phyloP scores from a whole-genome alignment of 2,888 invertebrate genomes.

The Phaedon cochleariae region DNA sequence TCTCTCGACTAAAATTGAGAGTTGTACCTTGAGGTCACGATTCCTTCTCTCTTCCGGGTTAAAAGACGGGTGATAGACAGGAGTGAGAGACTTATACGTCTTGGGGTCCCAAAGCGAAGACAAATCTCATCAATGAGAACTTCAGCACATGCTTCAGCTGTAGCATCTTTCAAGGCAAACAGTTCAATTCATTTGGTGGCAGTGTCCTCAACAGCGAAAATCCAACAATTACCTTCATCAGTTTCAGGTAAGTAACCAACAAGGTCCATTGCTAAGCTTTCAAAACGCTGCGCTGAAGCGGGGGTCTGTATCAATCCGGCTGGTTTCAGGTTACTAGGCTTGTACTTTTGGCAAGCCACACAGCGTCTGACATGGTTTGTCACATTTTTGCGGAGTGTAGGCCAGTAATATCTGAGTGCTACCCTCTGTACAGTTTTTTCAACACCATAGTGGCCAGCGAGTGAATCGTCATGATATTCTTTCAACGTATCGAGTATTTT shows the following conservation, averaged over 20 bases:
- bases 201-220: constrained; percentile 45
- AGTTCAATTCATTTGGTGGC: constrained; percentile 41
- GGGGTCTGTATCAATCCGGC: constrained; percentile 49
- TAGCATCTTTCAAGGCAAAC: no score
- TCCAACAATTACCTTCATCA: constrained; percentile 30
- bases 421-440: constrained; percentile 44
- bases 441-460: constrained; percentile 48
- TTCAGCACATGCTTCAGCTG: constrained; percentile 37
- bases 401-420: constrained; percentile 41
- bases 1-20: constrained; percentile 48
- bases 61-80: constrained; percentile 42
- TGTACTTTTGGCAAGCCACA: constrained; percentile 47
- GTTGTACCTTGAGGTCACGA: constrained; percentile 51
- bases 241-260: constrained; percentile 47
- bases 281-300: constrained; percentile 41
- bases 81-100: constrained; percentile 47
- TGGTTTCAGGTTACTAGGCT: constrained; percentile 43
- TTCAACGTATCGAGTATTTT: constrained; percentile 26
- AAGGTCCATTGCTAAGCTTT: constrained; percentile 45
- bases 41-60: constrained; percentile 42
- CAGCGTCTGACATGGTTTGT: constrained; percentile 42
- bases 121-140: constrained; percentile 45
- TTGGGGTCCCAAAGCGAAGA: constrained; percentile 51
- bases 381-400: constrained; percentile 41
- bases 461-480: constrained; percentile 42